Conservation (phyloP, 2,113 vertebrate genomes). For the Salvelinus namaycush region DNA sequence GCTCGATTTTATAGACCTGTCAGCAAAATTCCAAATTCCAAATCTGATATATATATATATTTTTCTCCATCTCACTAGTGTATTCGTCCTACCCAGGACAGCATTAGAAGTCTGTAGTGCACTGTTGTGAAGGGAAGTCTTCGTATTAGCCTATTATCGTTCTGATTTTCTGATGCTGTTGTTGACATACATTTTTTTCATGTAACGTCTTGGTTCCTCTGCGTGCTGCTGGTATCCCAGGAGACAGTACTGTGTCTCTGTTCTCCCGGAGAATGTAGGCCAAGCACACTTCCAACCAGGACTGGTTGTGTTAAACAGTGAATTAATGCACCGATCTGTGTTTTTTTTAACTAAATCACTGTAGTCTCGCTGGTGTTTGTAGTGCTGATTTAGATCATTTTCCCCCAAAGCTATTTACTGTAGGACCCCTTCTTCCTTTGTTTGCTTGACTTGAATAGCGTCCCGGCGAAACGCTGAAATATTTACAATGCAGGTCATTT, state of each 20-base stretch:
- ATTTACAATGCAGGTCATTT: background rate
- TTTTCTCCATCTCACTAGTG: too few species aligned
- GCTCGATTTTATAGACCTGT: too few species aligned
- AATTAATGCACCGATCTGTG: slow-evolving; percentile 1
- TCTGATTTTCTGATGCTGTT: background rate
- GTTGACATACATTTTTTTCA: slow-evolving; percentile 17
- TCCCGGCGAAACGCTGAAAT: background rate
- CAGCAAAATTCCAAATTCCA: too few species aligned
- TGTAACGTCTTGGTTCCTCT: background rate
- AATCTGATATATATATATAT: too few species aligned
- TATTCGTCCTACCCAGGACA: too few species aligned
- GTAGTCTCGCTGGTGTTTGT: slow-evolving; percentile 43
- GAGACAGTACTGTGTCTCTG: background rate
- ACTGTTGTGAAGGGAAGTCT: too few species aligned
- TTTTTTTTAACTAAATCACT: slow-evolving; percentile 45
- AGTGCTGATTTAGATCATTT: slow-evolving; percentile 53
- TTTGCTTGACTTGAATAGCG: slow-evolving; percentile 21
- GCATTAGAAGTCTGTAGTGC: too few species aligned
- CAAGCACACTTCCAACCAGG: slow-evolving; percentile 18
- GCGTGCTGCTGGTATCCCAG: background rate
- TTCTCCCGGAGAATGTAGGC: slow-evolving; percentile 5
- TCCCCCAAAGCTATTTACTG: slow-evolving; percentile 3
- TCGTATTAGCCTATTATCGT: too few species aligned
- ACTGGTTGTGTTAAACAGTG: background rate
- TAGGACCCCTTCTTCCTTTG: background rate